Base-by-base conservation (phyloP, 2,113 vertebrate genomes). In the Serinus canaria region DNA sequence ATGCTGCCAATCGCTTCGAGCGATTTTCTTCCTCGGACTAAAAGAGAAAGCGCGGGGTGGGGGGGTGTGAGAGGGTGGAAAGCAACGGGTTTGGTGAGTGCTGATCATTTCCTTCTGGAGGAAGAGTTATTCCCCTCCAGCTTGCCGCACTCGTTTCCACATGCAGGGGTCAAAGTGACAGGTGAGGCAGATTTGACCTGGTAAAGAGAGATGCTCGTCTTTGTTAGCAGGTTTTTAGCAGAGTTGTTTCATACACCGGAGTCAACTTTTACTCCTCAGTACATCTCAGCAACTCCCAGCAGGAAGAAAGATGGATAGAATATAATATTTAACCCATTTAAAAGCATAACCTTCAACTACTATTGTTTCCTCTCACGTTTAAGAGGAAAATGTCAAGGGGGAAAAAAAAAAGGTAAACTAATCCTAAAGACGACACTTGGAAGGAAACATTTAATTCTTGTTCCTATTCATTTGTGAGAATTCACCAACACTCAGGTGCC, bases 1-100 rank as follows among this genome's bases (percentile, higher is more conserved):
- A 7, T 6, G 1, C 53, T 1, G 23, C 0, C 8, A 10, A 46
- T 6, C 23, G 67, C 78, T 75, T 3, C 30, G 2, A 47, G 92
- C 7, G 37, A 14, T 73, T 80, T 50, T 20, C 30, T 19, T 3
- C 23, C 72, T 22, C 67, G 19, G 22, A 25, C 31, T 7, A 1
- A 31, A 56, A 31, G 43, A 14, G 10, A 21, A 30, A 74, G 23
- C 28, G 13, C 3, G 21, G 31, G 13, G 15, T 8, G 30, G 4
- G 7, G 3, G 2, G 25, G 15, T 25, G 53, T 21, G 35, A 17
- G 35, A 39, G 5, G 15, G 9, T 23, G 27, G 11, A 4, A 33
- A n/a, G 49, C 79, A 56, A 64, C 19, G 9, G 72, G 33, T 59
- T 83, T 27, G 33, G 70, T 10, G 81, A 59, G 43, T 0, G 64